phyloP scores from a whole-genome alignment of 2,797 vertebrate genomes.

The Pyrrhura leucotis region DNA sequence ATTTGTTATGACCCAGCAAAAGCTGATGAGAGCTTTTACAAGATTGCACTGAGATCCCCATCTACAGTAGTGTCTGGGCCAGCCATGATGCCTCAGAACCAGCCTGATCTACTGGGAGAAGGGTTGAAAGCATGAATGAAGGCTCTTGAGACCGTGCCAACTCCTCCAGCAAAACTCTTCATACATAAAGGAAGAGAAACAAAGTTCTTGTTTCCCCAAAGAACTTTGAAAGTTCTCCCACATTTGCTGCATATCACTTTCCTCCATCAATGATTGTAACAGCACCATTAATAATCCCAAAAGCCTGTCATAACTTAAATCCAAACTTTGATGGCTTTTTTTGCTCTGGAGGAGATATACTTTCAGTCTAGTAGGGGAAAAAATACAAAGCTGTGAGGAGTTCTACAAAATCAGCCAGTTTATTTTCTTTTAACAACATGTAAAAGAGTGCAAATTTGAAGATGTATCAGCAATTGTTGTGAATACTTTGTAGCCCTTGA shows the following conservation, averaged over 20 bases:
- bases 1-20: constrained; percentile 46
- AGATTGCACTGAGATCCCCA: background rate
- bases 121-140: background rate
- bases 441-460: background rate
- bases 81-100: background rate
- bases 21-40: constrained; percentile 59
- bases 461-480: background rate
- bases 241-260: rapidly evolving
- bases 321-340: constrained; percentile 6
- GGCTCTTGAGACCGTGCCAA: background rate
- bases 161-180: background rate
- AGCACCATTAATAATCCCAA: background rate
- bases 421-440: background rate
- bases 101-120: background rate
- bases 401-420: background rate
- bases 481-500: background rate
- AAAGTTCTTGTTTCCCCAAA: background rate
- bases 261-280: background rate
- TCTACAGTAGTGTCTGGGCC: background rate
- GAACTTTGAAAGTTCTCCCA: background rate
- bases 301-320: background rate
- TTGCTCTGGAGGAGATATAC: background rate
- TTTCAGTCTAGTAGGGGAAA: background rate
- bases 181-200: background rate
- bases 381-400: background rate